phyloP scores from a whole-genome alignment of 2,888 invertebrate genomes.

The Eurytoma californica region DNA sequence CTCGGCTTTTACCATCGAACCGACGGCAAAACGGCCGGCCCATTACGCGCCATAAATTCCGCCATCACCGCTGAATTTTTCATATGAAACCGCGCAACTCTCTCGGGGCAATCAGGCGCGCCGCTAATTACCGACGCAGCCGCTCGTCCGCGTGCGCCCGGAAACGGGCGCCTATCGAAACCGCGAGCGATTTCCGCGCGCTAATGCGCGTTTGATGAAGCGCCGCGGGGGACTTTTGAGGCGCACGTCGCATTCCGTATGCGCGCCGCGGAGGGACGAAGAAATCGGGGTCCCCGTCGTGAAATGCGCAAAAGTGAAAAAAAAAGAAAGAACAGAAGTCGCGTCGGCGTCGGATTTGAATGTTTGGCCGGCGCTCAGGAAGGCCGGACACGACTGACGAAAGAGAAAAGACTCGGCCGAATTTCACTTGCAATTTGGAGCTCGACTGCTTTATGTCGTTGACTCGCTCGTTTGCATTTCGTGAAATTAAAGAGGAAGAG shows the following conservation, averaged over 20 bases:
- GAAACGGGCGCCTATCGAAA: constrained; percentile 2
- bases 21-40: not conserved
- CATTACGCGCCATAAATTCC: not conserved
- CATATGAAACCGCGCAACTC: not conserved
- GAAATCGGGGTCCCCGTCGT: constrained; percentile 39
- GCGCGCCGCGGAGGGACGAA: constrained; percentile 13
- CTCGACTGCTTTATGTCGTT: not conserved
- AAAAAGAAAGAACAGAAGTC: not conserved
- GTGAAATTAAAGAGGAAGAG: too few species aligned
- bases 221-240: not conserved
- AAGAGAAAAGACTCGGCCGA: not conserved
- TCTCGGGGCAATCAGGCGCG: constrained; percentile 8
- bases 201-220: constrained; percentile 25
- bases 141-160: not conserved
- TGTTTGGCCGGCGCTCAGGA: too few species aligned
- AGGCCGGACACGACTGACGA: too few species aligned
- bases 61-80: not conserved
- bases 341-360: not conserved
- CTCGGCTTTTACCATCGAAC: too few species aligned
- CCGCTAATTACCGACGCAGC: constrained; percentile 4
- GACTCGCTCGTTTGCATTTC: too few species aligned
- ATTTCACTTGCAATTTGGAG: not conserved
- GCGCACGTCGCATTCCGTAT: constrained; percentile 1
- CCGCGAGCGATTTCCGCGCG: not conserved
- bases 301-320: constrained; percentile 41